Percentiles rank a stretch among this genome's conserved stretches.
phyloP scores from a whole-genome alignment of 2,888 invertebrate species.

The Notodonta dromedarius region DNA sequence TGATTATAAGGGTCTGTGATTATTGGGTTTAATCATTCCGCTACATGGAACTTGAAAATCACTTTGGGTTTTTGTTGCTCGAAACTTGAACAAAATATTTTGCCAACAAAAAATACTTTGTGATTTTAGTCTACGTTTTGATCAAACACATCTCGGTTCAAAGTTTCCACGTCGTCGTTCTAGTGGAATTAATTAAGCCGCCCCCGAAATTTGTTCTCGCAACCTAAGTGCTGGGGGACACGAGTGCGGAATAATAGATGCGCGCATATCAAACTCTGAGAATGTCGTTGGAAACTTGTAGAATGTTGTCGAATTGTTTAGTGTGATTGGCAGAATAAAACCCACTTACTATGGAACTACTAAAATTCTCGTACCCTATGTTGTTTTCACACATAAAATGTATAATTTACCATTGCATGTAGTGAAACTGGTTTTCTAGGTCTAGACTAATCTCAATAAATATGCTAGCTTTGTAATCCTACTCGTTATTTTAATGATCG shows the following conservation, averaged over 20 bases:
- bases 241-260: slow-evolving; percentile 13
- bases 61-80: neutral
- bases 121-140: neutral
- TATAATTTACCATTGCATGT: too few relatives aligned
- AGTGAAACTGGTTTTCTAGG: too few relatives aligned
- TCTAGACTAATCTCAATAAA: too few relatives aligned
- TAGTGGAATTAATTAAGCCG: slow-evolving; percentile 18
- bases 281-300: neutral
- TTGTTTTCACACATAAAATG: too few relatives aligned
- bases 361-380: too few relatives aligned
- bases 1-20: too few relatives aligned
- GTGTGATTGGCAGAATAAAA: too few relatives aligned
- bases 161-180: slow-evolving; percentile 11
- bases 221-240: neutral
- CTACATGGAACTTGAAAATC: neutral
- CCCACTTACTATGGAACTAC: too few relatives aligned
- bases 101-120: neutral
- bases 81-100: neutral
- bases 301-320: too few relatives aligned
- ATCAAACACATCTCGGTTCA: neutral
- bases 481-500: too few relatives aligned
- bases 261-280: slow-evolving; percentile 6
- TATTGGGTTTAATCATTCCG: too few relatives aligned
- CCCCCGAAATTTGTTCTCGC: neutral
- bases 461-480: too few relatives aligned